Evolutionary conservation across 2,113 vertebrate species (phyloP).

Genomic region (Heteronetta atricapilla): DNA sequence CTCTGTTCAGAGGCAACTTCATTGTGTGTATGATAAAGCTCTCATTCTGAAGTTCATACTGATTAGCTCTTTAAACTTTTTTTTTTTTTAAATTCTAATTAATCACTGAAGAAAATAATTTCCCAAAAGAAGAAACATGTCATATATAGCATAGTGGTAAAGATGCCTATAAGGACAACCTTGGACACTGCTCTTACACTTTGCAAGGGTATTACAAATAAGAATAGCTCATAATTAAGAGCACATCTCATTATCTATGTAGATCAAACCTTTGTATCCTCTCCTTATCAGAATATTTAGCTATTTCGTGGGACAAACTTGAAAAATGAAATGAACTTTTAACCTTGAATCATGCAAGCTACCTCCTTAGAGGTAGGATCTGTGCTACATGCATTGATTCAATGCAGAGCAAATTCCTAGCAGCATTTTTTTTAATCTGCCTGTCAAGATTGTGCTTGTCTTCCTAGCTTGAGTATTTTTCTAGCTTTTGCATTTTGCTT

Average conservation of each 20-base stretch:
- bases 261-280: background rate
- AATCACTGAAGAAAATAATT: background rate
- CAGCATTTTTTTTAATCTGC: background rate
- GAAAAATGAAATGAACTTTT: constrained; percentile 38
- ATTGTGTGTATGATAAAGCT: constrained; percentile 11
- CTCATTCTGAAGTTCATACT: constrained; percentile 2
- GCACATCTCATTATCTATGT: background rate
- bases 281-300: background rate
- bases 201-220: background rate
- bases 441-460: background rate
- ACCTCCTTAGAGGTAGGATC: background rate
- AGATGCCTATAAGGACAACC: background rate
- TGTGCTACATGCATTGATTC: background rate
- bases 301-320: background rate
- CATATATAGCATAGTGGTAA: background rate
- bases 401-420: background rate
- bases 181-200: background rate
- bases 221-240: background rate
- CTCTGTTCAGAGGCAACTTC: constrained; percentile 22
- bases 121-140: background rate
- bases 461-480: background rate
- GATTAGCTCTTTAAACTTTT: constrained; percentile 28
- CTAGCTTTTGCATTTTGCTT: background rate
- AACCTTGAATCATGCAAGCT: constrained; percentile 64
- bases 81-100: background rate